phyloP scores from a whole-genome alignment of 2,113 vertebrate genomes.

The Acanthochromis polyacanthus region DNA sequence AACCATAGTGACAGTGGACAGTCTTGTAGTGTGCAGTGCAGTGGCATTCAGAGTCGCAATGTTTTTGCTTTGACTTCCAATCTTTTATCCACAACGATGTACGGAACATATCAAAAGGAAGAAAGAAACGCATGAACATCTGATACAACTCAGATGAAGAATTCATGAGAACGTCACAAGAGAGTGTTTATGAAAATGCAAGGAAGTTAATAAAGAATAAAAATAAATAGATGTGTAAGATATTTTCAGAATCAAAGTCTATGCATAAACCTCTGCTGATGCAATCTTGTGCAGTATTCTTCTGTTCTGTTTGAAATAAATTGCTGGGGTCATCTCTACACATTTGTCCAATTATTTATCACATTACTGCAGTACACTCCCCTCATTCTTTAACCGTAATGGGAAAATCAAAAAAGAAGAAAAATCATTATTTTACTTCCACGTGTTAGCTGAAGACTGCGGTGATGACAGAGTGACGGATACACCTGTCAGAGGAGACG shows the following conservation, averaged over 20 bases:
- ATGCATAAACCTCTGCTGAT: slow-evolving; percentile 83
- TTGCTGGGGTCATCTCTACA: slow-evolving; percentile 61
- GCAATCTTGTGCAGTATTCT: slow-evolving; percentile 76
- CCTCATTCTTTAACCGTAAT: background rate
- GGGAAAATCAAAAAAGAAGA: background rate
- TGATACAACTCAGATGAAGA: slow-evolving; percentile 32
- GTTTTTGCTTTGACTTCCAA: slow-evolving; percentile 47
- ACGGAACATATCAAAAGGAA: slow-evolving; percentile 60
- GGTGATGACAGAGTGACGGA: slow-evolving; percentile 41
- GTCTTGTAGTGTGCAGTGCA: slow-evolving; percentile 79
- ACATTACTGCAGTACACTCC: background rate
- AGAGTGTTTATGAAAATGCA: slow-evolving; percentile 57
- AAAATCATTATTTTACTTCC: background rate
- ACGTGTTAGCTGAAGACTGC: background rate
- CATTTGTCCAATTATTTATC: slow-evolving; percentile 8
- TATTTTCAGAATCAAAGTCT: slow-evolving; percentile 82
- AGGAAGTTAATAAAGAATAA: slow-evolving; percentile 51
- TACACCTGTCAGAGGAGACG: slow-evolving; percentile 35
- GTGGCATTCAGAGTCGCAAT: slow-evolving; percentile 51
- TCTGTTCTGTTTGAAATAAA: slow-evolving; percentile 81
- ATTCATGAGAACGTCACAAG: slow-evolving; percentile 48
- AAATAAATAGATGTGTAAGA: slow-evolving; percentile 52
- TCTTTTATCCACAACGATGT: slow-evolving; percentile 35
- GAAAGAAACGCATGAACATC: slow-evolving; percentile 39
- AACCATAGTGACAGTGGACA: slow-evolving; percentile 72